Conservation (phyloP, 2,113 vertebrate species). For the Rousettus leschenaultii region DNA sequence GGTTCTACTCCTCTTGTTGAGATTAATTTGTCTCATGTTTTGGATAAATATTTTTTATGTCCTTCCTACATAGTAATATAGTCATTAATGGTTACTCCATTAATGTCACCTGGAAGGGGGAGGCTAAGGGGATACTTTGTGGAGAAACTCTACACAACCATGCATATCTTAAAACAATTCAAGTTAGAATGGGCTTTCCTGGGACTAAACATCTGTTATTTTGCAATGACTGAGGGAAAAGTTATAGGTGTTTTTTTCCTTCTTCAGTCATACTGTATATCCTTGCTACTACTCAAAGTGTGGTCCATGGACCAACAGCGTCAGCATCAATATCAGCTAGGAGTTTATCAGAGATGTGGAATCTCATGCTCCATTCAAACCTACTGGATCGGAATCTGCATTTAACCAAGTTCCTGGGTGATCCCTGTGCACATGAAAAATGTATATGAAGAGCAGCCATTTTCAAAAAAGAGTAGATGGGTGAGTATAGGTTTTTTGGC, state of each 20-base stretch:
- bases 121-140: background rate
- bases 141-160: background rate
- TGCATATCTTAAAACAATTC: background rate
- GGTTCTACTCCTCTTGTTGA: background rate
- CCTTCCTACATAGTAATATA: background rate
- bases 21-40: background rate
- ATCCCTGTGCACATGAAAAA: background rate
- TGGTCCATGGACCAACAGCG: background rate
- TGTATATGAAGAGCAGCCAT: background rate
- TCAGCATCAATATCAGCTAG: background rate
- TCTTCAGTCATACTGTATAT: background rate
- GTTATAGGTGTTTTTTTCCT: accelerated
- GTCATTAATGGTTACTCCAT: background rate
- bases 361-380: background rate
- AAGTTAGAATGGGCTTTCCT: background rate
- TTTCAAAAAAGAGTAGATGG: background rate
- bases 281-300: background rate
- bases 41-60: background rate
- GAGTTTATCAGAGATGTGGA: background rate
- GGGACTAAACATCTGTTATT: background rate
- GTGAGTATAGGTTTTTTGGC: background rate
- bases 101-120: background rate
- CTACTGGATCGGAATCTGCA: background rate
- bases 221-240: background rate
- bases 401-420: background rate